Evolutionary conservation across 2,797 vertebrate genomes (phyloP), one percentile per base, ranked within the genome.

Genomic region (Chelon auratus): DNA sequence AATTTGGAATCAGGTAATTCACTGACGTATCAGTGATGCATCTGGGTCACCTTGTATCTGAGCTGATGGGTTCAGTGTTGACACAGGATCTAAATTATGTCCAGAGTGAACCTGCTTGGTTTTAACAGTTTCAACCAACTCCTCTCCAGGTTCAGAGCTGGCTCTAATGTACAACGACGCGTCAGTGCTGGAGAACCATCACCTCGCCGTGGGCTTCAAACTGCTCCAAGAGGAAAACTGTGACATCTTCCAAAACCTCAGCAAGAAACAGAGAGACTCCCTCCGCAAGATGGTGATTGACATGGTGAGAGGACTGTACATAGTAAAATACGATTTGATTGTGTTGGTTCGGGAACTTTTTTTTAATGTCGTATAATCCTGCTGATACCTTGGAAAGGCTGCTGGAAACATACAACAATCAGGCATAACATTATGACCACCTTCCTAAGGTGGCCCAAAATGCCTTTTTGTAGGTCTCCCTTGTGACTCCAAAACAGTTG

Each of bases 271-370:
- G 88, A 87, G 90, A 59, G 96, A 96, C 74, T 95, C 92, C 0
- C 93, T 97, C n/a, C 95, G 96, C 45, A 97, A 97, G 89, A 97
- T 98, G 96, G 95, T 93, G 80, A 98, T 98, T 0, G 97, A 98
- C 87, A 97, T 97, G 96, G 96, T 97, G 78, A 92, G 94, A 57
- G 45, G 0, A 15, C 53, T 43, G 14, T 58, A 17, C 18, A 33
- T 33, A 33, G 30, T 17, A 17, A 17, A 43, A 43, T 43, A 6
- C n/a, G 43, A 17, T 47, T 17, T n/a, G 10, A 11, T 3, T 7
- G 8, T 10, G 17, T 5, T 8, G 5, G 43, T n/a, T 18, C n/a
- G 3, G n/a, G 9, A 1, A 48, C 17, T 7, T 20, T 48, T 20
- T 48, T 33, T 33, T 33, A 33, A 9, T 18, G 45, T n/a, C 11